These are phyloP conservation scores for Pterocles gutturalis DNA, from an alignment of 2,113 vertebrate species.

Conservation along the genomic window DNA sequence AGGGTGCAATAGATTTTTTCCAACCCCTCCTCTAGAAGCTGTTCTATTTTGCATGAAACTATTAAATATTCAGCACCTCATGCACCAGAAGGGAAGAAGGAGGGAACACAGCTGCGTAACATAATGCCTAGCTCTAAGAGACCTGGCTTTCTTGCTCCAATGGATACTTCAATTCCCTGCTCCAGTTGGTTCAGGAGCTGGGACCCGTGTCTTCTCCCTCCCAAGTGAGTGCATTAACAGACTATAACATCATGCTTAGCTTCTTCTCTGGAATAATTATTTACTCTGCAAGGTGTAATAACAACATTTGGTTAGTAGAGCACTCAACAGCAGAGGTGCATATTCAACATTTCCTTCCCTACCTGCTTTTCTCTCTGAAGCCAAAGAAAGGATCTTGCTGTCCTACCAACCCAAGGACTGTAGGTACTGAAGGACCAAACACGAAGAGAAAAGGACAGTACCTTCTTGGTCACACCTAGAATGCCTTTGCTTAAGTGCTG, in stretches of 20 bases:
- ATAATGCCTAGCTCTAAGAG: neutral
- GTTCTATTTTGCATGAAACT: slow-evolving; percentile 33
- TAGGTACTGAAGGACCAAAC: neutral
- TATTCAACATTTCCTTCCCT: neutral
- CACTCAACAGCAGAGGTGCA: neutral
- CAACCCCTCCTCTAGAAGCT: neutral
- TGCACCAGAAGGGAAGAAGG: neutral
- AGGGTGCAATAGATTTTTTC: neutral
- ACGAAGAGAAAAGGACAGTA: neutral
- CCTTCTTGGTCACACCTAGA: fast-evolving
- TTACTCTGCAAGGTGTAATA: neutral
- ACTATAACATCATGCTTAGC: neutral
- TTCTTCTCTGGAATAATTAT: neutral
- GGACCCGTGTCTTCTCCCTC: neutral
- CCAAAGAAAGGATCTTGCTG: neutral
- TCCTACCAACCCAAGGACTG: neutral
- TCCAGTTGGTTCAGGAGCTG: slow-evolving; percentile 34
- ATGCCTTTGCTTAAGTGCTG: neutral
- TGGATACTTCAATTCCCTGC: slow-evolving; percentile 49
- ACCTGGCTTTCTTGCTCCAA: slow-evolving; percentile 26
- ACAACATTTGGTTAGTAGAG: neutral
- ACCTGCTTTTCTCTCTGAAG: neutral
- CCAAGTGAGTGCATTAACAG: neutral
- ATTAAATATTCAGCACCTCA: slow-evolving; percentile 41
- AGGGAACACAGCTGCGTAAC: neutral